Evolutionary conservation across 2,888 invertebrate genomes (phyloP).

Genomic region (Parnassius orleans): DNA sequence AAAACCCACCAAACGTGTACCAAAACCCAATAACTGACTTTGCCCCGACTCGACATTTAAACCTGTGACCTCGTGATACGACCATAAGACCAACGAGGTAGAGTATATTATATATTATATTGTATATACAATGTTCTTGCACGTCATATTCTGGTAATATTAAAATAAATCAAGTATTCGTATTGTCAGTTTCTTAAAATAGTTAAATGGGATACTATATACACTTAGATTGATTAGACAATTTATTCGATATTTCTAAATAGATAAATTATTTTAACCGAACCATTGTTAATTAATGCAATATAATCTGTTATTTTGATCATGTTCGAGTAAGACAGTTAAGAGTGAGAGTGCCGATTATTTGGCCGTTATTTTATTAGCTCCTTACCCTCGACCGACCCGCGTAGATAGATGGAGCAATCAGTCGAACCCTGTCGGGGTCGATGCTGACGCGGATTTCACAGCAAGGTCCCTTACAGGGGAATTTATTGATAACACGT

Average conservation of each 20-base stretch:
- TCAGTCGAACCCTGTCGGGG: conserved; percentile 58
- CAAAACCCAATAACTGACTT: no score
- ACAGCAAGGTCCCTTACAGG: conserved; percentile 54
- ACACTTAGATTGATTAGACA: neutral
- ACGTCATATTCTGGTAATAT: no score
- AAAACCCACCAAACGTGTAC: no score
- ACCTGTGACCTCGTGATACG: no score
- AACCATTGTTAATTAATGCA: conserved; percentile 12
- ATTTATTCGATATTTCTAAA: neutral
- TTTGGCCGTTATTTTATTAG: conserved; percentile 65
- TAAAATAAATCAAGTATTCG: no score
- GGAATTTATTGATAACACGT: conserved; percentile 71
- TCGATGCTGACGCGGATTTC: conserved; percentile 65
- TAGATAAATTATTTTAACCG: conserved; percentile 1
- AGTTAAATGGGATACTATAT: neutral
- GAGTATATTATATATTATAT: no score
- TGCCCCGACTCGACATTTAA: no score
- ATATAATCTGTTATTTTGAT: conserved; percentile 25
- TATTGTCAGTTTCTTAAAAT: conserved; percentile 31
- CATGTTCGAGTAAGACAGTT: conserved; percentile 36
- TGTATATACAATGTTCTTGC: no score
- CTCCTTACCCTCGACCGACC: conserved; percentile 50
- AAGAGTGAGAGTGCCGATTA: conserved; percentile 47
- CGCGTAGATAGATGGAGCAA: conserved; percentile 72
- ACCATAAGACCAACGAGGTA: no score